Conservation (phyloP, 2,888 invertebrate genomes). For the Archips xylosteana region DNA sequence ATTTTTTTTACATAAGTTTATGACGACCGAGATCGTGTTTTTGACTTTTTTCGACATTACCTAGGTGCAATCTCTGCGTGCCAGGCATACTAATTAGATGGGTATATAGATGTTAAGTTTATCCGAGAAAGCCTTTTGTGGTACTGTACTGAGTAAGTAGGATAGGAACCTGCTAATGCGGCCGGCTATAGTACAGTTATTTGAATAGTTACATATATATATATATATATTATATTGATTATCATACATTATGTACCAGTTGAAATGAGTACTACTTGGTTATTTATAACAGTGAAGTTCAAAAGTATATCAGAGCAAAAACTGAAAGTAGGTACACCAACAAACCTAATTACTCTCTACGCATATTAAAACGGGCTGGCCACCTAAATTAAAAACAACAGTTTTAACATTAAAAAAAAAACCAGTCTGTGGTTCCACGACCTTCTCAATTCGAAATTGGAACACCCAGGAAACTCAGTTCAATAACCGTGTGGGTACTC, state of each 20-base stretch:
- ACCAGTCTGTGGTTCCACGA: slow-evolving; percentile 43
- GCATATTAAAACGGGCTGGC: slow-evolving; percentile 3
- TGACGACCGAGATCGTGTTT: no score
- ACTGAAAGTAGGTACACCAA: neutral
- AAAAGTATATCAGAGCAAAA: neutral
- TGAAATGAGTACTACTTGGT: neutral
- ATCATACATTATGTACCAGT: neutral
- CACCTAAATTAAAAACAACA: slow-evolving; percentile 10
- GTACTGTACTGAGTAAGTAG: no score
- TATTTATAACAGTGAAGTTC: neutral
- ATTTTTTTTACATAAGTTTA: no score
- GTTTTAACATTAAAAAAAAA: slow-evolving; percentile 21
- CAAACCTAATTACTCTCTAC: neutral
- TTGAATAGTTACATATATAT: no score
- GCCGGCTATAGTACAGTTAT: neutral
- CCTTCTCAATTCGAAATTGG: slow-evolving; percentile 48
- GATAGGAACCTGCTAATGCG: no score
- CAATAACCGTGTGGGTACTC: slow-evolving; percentile 49
- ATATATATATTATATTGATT: no score
- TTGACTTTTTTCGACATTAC: no score
- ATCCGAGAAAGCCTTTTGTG: no score
- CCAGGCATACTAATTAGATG: no score
- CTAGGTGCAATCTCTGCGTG: no score
- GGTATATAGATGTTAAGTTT: no score
- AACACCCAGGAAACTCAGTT: slow-evolving; percentile 47